Base-by-base conservation (phyloP, 1,140 invertebrate genomes). In the Drosophila arawakana region DNA sequence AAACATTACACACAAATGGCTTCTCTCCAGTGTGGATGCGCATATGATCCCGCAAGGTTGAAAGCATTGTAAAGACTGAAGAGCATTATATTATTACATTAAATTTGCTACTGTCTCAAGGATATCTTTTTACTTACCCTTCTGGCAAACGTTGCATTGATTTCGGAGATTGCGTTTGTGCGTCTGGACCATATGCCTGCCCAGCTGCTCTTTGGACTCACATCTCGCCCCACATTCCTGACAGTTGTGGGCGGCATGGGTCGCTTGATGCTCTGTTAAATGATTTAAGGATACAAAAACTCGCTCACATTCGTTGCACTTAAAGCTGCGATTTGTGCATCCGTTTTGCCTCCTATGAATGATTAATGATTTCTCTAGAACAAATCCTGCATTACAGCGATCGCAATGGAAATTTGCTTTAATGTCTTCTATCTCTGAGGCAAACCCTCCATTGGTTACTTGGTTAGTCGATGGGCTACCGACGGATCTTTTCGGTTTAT, bases 61-160 rank as follows among this genome's bases (percentile, higher is more conserved):
- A 94, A 15, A 93, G 62, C 92, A 94, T 94, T 5, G 92, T 93
- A 44, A 94, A 94, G 0, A 91, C 91, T 92, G 55, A 3, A 63
- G 37, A 41, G 30, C 0, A 18, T 18, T 21, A 57, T 18, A 15
- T 21, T 9, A 35, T 7, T 1, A 37, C 35, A 13, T 8, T 13
- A 58, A 43, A 7, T 58, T 39, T 6, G 10, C 1, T 30, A 9
- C 7, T 1, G 7, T n/a, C 18, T 34, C 1, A 35, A 7, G 41
- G 7, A 18, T n/a, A 9, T 13, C 18, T 0, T 0, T 7, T 58
- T 47, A 39, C 73, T 70, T 77, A 92, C 92, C 92, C 81, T 95
- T 95, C 41, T 93, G 93, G 72, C 95, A 95, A 9, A 93, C 82
- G 7, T 92, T 88, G 80, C 95, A 95, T 18, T 93, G 92, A 77